A percentile compares a stretch with the other conserved stretches of the same genome.
Conservation (phyloP, 2,888 invertebrate genomes). For the Cacoxenus indagator region DNA sequence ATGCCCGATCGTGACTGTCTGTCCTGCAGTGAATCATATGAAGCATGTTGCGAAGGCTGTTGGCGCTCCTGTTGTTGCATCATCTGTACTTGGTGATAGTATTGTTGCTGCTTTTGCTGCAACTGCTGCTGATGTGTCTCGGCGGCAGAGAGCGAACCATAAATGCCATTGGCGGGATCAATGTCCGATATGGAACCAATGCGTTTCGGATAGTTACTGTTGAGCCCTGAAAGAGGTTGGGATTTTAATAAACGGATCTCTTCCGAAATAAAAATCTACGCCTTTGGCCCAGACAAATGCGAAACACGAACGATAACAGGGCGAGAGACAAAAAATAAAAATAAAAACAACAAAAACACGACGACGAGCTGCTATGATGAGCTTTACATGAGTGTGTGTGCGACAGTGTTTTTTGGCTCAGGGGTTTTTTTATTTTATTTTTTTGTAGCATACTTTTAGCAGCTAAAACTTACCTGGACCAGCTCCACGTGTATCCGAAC, state of each 20-base stretch:
- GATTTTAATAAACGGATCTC: background rate
- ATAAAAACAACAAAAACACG: background rate
- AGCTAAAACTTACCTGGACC: conserved; percentile 67
- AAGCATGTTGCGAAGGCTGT: conserved; percentile 52
- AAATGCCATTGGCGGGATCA: conserved; percentile 92
- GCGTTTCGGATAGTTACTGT: conserved; percentile 73
- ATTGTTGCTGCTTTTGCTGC: conserved; percentile 64
- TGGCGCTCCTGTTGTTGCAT: conserved; percentile 44
- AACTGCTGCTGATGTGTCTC: conserved; percentile 63
- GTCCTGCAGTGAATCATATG: conserved; percentile 51
- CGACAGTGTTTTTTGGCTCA: background rate
- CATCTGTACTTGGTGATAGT: conserved; percentile 32
- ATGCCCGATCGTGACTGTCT: conserved; percentile 47
- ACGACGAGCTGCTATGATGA: conserved; percentile 9
- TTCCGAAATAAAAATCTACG: background rate
- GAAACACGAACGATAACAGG: too few species aligned
- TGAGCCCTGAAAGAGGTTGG: conserved; percentile 46
- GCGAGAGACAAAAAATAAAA: background rate
- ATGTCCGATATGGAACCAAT: conserved; percentile 95
- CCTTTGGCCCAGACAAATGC: background rate
- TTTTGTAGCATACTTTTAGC: background rate
- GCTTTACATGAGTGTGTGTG: background rate
- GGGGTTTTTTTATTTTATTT: background rate
- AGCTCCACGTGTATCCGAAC: conserved; percentile 78
- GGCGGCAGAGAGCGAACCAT: conserved; percentile 75